phyloP scores from a whole-genome alignment of 2,113 vertebrate species.

The Chinchilla lanigera region DNA sequence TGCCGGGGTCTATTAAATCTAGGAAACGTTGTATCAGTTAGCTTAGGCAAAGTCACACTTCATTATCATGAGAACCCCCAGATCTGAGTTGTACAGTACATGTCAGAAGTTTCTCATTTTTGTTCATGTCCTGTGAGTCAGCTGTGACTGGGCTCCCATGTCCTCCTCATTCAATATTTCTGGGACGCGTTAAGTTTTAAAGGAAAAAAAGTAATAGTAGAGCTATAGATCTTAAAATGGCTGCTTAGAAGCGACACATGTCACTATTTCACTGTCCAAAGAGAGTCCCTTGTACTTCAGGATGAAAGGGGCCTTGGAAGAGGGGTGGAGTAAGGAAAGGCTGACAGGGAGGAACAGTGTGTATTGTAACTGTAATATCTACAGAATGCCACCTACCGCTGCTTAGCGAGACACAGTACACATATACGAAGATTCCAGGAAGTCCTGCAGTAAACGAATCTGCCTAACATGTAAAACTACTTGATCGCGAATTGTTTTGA shows the following conservation, averaged over 20 bases:
- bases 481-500: not conserved
- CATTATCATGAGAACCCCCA: not conserved
- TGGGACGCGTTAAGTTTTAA: not conserved
- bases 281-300: not conserved
- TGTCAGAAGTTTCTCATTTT: not conserved
- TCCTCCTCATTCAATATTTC: not conserved
- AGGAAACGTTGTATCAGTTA: not conserved
- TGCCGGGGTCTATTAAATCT: not conserved
- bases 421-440: not conserved
- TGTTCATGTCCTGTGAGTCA: not conserved
- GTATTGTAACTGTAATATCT: not conserved
- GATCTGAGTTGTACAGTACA: not conserved
- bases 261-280: not conserved
- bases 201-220: not conserved
- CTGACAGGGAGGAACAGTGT: not conserved
- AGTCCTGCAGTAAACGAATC: not conserved
- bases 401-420: not conserved
- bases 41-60: slow-evolving; percentile 31
- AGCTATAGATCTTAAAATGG: not conserved
- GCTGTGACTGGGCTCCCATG: not conserved
- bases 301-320: not conserved
- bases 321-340: not conserved
- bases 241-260: not conserved
- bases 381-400: not conserved
- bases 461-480: slow-evolving; percentile 49